A percentile compares a stretch with the other conserved stretches of the same genome.
These are phyloP conservation scores for Margaritifera margaritifera DNA, from an alignment of 2,888 invertebrate species.

Conservation along the genomic window DNA sequence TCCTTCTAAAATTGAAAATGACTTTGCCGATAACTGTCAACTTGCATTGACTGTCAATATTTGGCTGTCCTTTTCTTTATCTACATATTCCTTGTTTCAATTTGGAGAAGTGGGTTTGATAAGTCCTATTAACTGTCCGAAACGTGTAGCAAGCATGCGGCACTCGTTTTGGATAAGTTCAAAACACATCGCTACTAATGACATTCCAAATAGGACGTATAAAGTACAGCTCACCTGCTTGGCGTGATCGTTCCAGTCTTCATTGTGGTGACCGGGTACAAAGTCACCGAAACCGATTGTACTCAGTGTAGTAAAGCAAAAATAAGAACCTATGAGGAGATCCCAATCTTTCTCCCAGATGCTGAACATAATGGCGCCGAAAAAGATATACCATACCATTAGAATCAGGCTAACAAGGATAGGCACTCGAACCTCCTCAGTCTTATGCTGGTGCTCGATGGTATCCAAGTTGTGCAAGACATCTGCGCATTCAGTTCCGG, in stretches of 20 bases:
- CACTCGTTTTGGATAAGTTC: conserved; percentile 73
- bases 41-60: too few relatives aligned
- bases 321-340: conserved; percentile 84
- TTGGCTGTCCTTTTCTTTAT: too few relatives aligned
- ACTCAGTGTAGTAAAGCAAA: conserved; percentile 73
- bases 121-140: conserved; percentile 69
- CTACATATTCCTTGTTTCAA: too few relatives aligned
- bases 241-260: conserved; percentile 62
- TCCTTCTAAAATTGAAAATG: too few relatives aligned
- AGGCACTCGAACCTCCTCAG: conserved; percentile 78
- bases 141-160: conserved; percentile 58
- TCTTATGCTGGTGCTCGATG: conserved; percentile 10
- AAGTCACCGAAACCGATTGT: conserved; percentile 74
- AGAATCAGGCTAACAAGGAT: conserved; percentile 90
- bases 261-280: conserved; percentile 68
- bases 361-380: conserved; percentile 92
- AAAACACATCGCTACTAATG: conserved; percentile 74
- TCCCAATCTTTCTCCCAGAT: conserved; percentile 96
- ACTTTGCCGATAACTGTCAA: too few relatives aligned
- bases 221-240: conserved; percentile 66
- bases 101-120: conserved; percentile 18
- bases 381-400: conserved; percentile 90
- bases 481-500: too few relatives aligned
- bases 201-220: conserved; percentile 73
- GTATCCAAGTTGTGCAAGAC: too few relatives aligned